Base-by-base conservation (phyloP, 1,140 invertebrate genomes). In the Wasmannia auropunctata region DNA sequence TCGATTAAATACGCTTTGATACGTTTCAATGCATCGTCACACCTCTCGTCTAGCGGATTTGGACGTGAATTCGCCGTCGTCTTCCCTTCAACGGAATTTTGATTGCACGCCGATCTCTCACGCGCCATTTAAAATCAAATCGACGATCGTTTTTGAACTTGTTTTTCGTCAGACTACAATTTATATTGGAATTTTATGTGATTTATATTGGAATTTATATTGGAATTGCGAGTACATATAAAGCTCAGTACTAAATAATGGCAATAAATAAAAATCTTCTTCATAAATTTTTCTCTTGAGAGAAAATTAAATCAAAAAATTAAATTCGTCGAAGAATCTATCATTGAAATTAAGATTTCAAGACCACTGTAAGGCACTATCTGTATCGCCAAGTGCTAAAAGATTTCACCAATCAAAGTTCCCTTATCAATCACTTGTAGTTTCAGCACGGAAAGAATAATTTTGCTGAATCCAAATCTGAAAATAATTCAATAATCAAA, bases 1-100 rank as follows among this genome's bases (percentile, higher is more conserved):
- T 74, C 25, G n/a, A 60, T 34, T 83, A 58, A 83, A 83, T 58
- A 34, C 14, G 19, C 51, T 72, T 62, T 43, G 10, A 69, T 56
- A 54, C 11, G 34, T 70, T 83, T 74, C 34, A 43, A 58, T 60
- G 51, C 16, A 37, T 14, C 11, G 11, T 72, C 34, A 72, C 31
- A 37, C 3, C 8, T 56, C 58, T 74, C 31, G 46, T 10, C 65
- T 11, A n/a, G 25, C 5, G 7, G 14, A 16, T 46, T 54, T 69
- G 22, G n/a, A 19, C 11, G 37, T 25, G 22, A 37, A 43, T 69
- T 67, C 28, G 22, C 7, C 8, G 16, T 76, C 7, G 6, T 46
- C 14, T 69, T 80, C 25, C n/a, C 31, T 67, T 69, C 19, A 67
- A 63, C 14, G 16, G 65, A 34, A 65, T 79, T 49, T 65, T 63